Conservation (phyloP, 2,797 vertebrate species). For the Rhynchotus rufescens region DNA sequence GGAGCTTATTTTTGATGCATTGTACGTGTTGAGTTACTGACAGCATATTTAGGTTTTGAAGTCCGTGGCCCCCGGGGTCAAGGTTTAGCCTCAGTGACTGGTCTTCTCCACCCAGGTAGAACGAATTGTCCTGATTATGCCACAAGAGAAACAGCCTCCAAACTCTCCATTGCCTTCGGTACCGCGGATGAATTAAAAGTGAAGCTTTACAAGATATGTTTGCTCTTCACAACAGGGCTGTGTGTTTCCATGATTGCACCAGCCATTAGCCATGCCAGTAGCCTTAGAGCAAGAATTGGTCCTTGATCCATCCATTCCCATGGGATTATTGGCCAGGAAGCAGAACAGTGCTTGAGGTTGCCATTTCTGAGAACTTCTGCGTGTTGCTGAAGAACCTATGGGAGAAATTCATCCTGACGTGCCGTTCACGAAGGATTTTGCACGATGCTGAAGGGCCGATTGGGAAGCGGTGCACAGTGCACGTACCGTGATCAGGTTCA, state of each 20-base stretch:
- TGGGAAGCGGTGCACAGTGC: not conserved
- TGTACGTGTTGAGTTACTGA: conserved; percentile 48
- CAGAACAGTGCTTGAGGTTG: not conserved
- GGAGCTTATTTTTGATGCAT: conserved; percentile 66
- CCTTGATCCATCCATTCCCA: not conserved
- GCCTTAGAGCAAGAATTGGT: not conserved
- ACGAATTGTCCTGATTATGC: not conserved
- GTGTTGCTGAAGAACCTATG: not conserved
- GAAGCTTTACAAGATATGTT: not conserved
- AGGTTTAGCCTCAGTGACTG: conserved; percentile 46
- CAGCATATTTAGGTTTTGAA: conserved; percentile 65
- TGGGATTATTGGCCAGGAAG: not conserved
- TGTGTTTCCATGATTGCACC: not conserved
- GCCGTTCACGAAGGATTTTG: not conserved
- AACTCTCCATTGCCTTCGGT: not conserved
- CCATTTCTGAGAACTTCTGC: not conserved
- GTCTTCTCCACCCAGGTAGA: not conserved
- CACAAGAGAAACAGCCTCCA: not conserved
- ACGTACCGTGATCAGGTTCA: conserved; percentile 41
- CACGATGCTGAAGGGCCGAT: conserved; percentile 38
- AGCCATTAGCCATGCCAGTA: not conserved
- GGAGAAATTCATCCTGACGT: not conserved
- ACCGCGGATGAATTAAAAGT: not conserved
- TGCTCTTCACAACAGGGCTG: not conserved
- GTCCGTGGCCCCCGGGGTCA: conserved; percentile 56